These are phyloP conservation scores for Apteryx owenii DNA, from an alignment of 2,113 vertebrate species.

Conservation along the genomic window DNA sequence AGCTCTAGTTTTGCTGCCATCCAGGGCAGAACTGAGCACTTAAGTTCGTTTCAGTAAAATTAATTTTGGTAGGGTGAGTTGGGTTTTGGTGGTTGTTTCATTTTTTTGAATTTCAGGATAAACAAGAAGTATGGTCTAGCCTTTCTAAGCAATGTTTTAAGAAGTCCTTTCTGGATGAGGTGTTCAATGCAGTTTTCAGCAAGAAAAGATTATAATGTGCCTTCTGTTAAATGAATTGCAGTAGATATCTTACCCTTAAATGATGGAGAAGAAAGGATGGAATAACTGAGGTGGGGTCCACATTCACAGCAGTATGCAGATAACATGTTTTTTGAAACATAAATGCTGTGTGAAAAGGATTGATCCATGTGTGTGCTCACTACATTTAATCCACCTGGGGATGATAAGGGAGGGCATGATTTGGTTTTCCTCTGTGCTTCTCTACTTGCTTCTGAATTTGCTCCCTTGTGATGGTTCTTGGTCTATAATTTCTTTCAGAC, in stretches of 20 bases:
- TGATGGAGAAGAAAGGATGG: not conserved
- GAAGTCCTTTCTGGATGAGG: not conserved
- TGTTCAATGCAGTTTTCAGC: not conserved
- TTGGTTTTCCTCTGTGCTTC: not conserved
- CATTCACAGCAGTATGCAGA: not conserved
- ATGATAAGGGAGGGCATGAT: not conserved
- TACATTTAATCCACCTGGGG: not conserved
- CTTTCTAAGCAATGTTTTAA: not conserved
- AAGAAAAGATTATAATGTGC: not conserved
- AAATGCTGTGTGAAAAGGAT: not conserved
- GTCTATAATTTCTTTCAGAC: not conserved
- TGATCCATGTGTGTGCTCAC: not conserved
- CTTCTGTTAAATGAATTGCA: not conserved
- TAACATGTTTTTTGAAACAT: not conserved
- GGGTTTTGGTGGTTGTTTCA: too few relatives aligned
- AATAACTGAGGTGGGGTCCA: not conserved
- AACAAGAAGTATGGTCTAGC: rapidly evolving
- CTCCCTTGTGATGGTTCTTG: not conserved
- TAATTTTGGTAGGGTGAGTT: not conserved
- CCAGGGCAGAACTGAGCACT: not conserved
- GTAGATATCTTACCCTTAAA: not conserved
- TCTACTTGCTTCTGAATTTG: not conserved
- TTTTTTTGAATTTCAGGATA: not conserved
- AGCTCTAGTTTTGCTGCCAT: not conserved
- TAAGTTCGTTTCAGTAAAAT: not conserved